Base-by-base conservation (phyloP, 1,140 invertebrate species). In the Cydia fagiglandana region DNA sequence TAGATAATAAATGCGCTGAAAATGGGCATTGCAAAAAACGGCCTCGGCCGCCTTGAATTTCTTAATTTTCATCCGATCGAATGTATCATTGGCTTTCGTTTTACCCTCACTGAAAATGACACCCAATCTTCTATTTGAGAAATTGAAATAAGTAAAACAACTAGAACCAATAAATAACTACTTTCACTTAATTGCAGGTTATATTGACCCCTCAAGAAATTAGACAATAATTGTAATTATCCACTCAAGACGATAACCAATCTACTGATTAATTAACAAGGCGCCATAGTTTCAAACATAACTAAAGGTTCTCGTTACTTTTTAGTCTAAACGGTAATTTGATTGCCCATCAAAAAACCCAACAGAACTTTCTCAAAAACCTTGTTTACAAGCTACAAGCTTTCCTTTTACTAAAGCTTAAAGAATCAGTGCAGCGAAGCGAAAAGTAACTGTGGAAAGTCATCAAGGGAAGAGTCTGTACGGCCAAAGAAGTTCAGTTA, bases 401-500 rank as follows among this genome's bases (percentile, higher is more conserved):
- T 64, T 75, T 75, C 74, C 24, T 75, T 75, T 75, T 75, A 61
- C 50, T 30, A 70, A 34, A 70, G 66, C 66, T 70, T 45, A 70
- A 41, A 70, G 66, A 70, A 70, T 70, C 66, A 70, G 66, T 70
- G 66, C 66, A 70, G 66, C 66, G 66, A 24, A 70, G 66, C 66
- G 66, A 70, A 20, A 45, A 70, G 66, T 70, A 70, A 70, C 34
- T 70, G 66, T 70, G 34, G 66, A 41, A 70, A 20, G 66, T 30
- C 20, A 64, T 64, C 64, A 66, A 66, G 64, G 64, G 64, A 64
- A 64, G 34, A 70, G 77, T 80, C 80, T 86, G 81, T 83, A 84
- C 77, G 79, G n/a, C 9, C 34, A 30, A 28, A 56, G 73, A 81
- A 80, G 80, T 82, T 88, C 86, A 91, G 89, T 90, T 74, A 79